These are phyloP conservation scores for Carassius carassius DNA, from an alignment of 2,113 vertebrate species.

Conservation along the genomic window DNA sequence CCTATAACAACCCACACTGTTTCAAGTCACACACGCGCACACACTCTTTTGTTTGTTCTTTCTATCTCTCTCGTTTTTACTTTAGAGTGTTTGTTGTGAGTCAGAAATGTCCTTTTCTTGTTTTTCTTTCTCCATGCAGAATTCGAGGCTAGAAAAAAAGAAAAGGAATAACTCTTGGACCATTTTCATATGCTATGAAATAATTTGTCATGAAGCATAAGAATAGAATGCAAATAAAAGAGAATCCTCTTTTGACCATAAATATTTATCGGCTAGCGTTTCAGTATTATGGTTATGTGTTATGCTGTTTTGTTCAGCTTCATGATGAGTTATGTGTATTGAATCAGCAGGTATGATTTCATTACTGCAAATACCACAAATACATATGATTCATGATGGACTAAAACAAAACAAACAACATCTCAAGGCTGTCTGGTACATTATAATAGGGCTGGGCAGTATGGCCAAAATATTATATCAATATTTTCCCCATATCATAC, in stretches of 20 bases:
- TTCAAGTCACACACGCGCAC: background rate
- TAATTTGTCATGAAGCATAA: background rate
- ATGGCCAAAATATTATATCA: background rate
- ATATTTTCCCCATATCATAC: no score
- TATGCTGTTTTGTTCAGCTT: slow-evolving; percentile 7
- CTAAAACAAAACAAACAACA: slow-evolving; percentile 24
- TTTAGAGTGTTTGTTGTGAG: background rate
- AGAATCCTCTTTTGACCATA: background rate
- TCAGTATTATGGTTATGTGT: background rate
- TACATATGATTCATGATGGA: background rate
- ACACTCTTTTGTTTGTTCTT: background rate
- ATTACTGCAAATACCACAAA: background rate
- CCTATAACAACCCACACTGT: slow-evolving; percentile 22
- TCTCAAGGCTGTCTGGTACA: background rate
- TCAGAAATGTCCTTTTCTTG: background rate
- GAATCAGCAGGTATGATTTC: slow-evolving; percentile 8
- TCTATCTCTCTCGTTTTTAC: background rate
- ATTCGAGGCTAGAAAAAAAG: background rate
- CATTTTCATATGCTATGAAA: background rate
- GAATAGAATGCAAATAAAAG: background rate
- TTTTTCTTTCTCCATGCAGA: background rate
- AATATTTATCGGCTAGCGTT: background rate
- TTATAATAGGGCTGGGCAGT: background rate
- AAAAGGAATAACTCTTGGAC: background rate
- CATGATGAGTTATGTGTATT: background rate